Base-by-base conservation (phyloP, 2,888 invertebrate species). In the Lacanobia wlatinum region DNA sequence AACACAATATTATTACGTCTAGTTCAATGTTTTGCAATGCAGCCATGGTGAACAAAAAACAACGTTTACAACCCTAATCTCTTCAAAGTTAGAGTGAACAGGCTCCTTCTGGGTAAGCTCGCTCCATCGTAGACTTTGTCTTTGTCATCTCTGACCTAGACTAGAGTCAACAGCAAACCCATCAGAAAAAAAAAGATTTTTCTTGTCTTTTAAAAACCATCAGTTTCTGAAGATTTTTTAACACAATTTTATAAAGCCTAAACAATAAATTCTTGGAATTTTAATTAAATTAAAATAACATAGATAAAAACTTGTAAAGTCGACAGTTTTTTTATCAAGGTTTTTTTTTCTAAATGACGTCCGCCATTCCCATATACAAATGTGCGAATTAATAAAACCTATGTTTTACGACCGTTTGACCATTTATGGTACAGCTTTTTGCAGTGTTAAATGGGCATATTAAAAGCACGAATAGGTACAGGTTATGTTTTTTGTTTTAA, bases 351-450 rank as follows among this genome's bases (percentile, higher is more conserved):
- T 28, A 8, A 10, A 3, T 80, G 46, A 80, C 66, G 60, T 63
- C 16, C 12, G 9, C 8, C 6, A 23, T 23, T 28, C 18, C 23
- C 38, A 52, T 34, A 43, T 12, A 38, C 14, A 38, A 38, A 73
- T 43, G 43, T 80, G 77, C 28, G 59, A 78, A 76, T 64, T 76
- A 56, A 69, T 76, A 59, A 53, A 61, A 64, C 9, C n/a, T 52
- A 53, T 50, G 1, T 79, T 77, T 82, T 71, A 79, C 34, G 60
- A 72, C 52, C 8, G 21, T 77, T 53, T 62, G 23, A 58, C 58
- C 14, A 40, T 76, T 66, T 53, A 70, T 58, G 62, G 62, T 12
- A 4, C 8, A 58, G 23, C 14, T 71, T 82, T 67, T 71, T 63
- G n/a, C 10, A 14, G n/a, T 70, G 38, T 48, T 58, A 53, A 61